phyloP scores from a whole-genome alignment of 2,113 vertebrate species.

The Puntigrus tetrazona region DNA sequence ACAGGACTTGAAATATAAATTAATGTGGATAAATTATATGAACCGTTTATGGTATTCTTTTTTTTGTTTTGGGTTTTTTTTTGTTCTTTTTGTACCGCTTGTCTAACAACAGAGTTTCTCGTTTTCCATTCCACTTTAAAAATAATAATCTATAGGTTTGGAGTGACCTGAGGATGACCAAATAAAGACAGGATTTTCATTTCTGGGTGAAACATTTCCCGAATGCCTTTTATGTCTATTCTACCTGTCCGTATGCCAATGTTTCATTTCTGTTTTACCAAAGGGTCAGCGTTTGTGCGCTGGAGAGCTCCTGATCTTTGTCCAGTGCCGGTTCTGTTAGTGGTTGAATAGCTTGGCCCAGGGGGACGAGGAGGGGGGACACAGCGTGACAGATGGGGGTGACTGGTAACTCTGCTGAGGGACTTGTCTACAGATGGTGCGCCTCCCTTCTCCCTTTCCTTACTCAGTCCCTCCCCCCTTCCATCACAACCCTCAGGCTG shows the following conservation, averaged over 20 bases:
- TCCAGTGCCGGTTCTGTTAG: slow-evolving; percentile 43
- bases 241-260: neutral
- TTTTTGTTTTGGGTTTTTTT: too few species aligned
- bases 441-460: slow-evolving; percentile 46
- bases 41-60: neutral
- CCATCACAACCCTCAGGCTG: slow-evolving; percentile 51
- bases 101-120: neutral
- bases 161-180: neutral
- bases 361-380: slow-evolving; percentile 47
- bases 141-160: neutral
- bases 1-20: neutral
- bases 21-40: neutral
- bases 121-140: neutral
- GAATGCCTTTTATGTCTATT: slow-evolving; percentile 23
- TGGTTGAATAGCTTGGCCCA: slow-evolving; percentile 56
- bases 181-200: neutral
- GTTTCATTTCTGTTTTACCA: slow-evolving; percentile 29
- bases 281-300: slow-evolving; percentile 39
- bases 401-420: slow-evolving; percentile 57
- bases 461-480: slow-evolving; percentile 50
- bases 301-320: slow-evolving; percentile 38
- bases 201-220: neutral
- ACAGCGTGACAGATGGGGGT: slow-evolving; percentile 62
- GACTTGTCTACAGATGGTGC: slow-evolving; percentile 62
- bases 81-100: neutral